A percentile compares a stretch with the other conserved stretches of the same genome.
phyloP scores from a whole-genome alignment of 1,140 invertebrate species.

The Aphelenchoides besseyi region DNA sequence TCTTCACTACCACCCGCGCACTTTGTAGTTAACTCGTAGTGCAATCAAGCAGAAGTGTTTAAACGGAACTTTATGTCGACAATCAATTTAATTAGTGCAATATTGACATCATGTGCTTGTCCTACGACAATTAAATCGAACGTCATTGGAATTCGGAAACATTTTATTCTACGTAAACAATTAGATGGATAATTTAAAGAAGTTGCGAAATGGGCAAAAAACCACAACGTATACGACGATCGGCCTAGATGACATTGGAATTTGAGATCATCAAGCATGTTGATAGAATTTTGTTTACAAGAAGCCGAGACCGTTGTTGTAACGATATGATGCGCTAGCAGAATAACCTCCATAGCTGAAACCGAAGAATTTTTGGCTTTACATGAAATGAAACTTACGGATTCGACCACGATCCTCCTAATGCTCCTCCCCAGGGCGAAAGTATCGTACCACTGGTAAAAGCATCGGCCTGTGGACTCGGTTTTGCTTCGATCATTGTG shows the following conservation, averaged over 20 bases:
- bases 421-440: background rate
- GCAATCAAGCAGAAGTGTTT: no score
- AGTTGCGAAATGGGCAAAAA: background rate
- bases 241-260: background rate
- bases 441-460: slow-evolving; percentile 9
- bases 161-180: background rate
- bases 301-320: slow-evolving; percentile 6
- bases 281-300: background rate
- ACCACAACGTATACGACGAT: background rate
- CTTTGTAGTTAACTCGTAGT: background rate
- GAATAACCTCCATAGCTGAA: slow-evolving; percentile 1
- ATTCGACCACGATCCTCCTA: background rate
- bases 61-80: background rate
- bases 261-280: background rate
- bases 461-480: slow-evolving; percentile 16
- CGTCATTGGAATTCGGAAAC: background rate
- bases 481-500: slow-evolving; percentile 1
- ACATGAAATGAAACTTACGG: background rate
- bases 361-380: background rate
- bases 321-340: background rate
- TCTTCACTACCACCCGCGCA: background rate
- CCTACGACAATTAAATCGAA: background rate
- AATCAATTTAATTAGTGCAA: background rate
- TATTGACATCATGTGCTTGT: background rate
- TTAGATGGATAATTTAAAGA: background rate